Evolutionary conservation across 2,113 vertebrate species (phyloP).

Genomic region (Nestor notabilis): DNA sequence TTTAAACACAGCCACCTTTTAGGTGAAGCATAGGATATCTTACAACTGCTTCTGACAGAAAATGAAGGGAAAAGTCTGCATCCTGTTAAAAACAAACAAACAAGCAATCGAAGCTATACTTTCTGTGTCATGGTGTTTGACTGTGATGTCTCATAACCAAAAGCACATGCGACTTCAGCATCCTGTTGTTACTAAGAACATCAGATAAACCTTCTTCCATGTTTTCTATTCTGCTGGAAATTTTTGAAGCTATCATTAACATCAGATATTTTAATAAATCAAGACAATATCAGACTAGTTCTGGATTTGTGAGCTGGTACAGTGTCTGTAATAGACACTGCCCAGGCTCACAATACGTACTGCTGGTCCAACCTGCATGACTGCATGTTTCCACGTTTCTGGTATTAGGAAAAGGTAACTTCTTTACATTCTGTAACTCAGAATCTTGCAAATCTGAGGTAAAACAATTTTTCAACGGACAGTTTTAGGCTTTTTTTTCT

Average conservation of each 20-base stretch:
- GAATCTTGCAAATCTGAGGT: background rate
- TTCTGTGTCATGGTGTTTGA: background rate
- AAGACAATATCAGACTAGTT: background rate
- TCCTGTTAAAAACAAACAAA: background rate
- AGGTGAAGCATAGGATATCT: background rate
- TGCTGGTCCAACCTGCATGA: background rate
- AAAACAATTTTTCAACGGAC: background rate
- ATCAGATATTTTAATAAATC: background rate
- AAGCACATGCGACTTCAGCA: background rate
- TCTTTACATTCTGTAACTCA: background rate
- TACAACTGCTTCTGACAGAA: background rate
- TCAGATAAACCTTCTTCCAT: background rate
- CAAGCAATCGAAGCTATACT: background rate
- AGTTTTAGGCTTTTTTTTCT: background rate
- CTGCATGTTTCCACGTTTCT: background rate
- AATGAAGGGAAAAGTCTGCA: background rate
- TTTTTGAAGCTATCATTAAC: background rate
- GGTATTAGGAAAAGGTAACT: background rate
- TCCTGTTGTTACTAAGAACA: background rate
- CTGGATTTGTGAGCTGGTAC: background rate
- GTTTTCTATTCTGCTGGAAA: background rate
- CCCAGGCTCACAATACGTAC: rapidly evolving
- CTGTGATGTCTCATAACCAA: background rate
- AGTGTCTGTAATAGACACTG: background rate
- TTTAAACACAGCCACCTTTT: background rate